Evolutionary conservation across 2,113 vertebrate species (phyloP), one percentile per base, ranked within the genome.

Genomic region (Todiramphus saurophagus): DNA sequence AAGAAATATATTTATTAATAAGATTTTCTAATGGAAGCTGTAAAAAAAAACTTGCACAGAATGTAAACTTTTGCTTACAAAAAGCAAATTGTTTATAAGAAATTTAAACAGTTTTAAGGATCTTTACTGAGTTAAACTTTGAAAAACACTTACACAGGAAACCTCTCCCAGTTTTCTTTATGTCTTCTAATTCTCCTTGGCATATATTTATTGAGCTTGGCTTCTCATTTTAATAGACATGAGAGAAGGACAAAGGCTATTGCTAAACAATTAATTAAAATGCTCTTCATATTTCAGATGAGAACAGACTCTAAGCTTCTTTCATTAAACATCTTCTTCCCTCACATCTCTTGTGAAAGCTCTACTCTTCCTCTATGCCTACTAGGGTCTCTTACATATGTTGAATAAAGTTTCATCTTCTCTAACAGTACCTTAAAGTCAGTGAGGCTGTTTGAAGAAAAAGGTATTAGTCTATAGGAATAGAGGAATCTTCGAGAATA

Each of bases 141-240:
- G 35, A 62, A 89, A 89, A 84, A n/a, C 2, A 7, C 12, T 7
- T 67, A 35, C 5, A 70, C 2, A 3, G 18, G 10, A 66, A 25
- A 9, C 1, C 2, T 11, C 2, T 3, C 4, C 0, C 8, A 17
- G 1, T 55, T 50, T 60, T 91, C 44, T 75, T 74, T 74, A 19
- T 60, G 51, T 37, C 64, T 75, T 90, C 9, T 74, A 64, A 16
- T 72, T 92, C 60, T 92, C 35, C 35, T 41, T 73, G 15, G 21
- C 51, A 37, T 41, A 3, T 39, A 37, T n/a, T 41, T 80, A 2
- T 59, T 76, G 33, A 70, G 19, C 2, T 17, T 66, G 18, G n/a
- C 44, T 58, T 80, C 41, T 59, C 18, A 43, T 80, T 87, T 87
- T 55, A 51, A 44, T 39, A 76, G 28, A 17, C 19, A 44, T 9